phyloP scores from a whole-genome alignment of 2,888 invertebrate species.

The Leptarthrus brevirostris region DNA sequence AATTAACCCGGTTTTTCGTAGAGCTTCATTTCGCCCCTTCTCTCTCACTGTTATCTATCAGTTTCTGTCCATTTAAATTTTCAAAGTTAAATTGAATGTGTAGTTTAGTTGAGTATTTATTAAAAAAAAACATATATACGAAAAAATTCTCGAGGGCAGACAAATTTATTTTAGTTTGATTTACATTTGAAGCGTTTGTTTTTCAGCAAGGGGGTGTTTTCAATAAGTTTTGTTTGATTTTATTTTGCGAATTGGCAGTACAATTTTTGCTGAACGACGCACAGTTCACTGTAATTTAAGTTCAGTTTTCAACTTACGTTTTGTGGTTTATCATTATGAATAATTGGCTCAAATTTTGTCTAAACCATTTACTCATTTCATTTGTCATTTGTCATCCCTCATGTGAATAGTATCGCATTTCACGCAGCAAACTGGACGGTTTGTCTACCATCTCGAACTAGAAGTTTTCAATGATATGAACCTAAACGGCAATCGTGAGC shows the following conservation, averaged over 20 bases:
- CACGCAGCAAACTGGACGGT: neutral
- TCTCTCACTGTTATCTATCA: conserved; percentile 11
- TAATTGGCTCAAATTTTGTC: conserved; percentile 41
- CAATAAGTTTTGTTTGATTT: conserved; percentile 1
- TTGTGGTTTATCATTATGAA: conserved; percentile 34
- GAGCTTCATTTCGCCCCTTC: conserved; percentile 34
- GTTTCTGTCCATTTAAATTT: conserved; percentile 26
- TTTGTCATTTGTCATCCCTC: neutral
- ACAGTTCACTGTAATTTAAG: conserved; percentile 12
- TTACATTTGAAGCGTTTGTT: neutral
- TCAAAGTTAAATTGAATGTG: conserved; percentile 49
- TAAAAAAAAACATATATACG: conserved; percentile 21
- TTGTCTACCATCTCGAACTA: too few species aligned
- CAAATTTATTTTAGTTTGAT: conserved; percentile 5
- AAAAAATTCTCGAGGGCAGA: conserved; percentile 25
- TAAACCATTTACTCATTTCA: conserved; percentile 16
- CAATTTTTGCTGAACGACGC: conserved; percentile 26
- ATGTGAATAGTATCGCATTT: conserved; percentile 18
- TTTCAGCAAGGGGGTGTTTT: neutral
- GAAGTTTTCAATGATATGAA: conserved; percentile 30
- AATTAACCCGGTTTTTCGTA: conserved; percentile 14
- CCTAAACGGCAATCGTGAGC: conserved; percentile 6
- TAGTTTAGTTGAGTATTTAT: conserved; percentile 43
- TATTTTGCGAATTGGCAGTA: conserved; percentile 46
- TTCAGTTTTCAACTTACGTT: conserved; percentile 6